Base-by-base conservation (phyloP, 2,113 vertebrate genomes). In the Erpornis zantholeuca region DNA sequence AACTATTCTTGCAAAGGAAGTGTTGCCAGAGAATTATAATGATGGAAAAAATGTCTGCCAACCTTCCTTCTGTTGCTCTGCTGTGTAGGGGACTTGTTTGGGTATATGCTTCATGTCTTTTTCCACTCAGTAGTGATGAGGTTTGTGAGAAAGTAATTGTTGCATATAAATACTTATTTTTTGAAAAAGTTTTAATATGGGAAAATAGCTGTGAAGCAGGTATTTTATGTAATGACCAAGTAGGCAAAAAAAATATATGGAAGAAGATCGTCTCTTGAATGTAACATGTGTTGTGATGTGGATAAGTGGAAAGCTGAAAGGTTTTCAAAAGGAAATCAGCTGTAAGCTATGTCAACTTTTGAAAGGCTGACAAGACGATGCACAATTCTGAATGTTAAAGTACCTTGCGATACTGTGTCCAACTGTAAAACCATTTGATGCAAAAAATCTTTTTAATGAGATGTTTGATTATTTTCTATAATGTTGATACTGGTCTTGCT, bases 11-110 rank as follows among this genome's bases (percentile, higher is more conserved):
- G 47, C 27, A 38, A 88, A 96, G 38, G 29, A 94, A 80, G 8
- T 40, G 28, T 70, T 78, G 68, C 47, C 44, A 40, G 54, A 77
- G 82, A 73, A 68, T 78, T 81, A 20, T 17, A 63, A 69, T 28
- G 65, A 29, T 71, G 80, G 50, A 90, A 88, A 76, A 77, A 96
- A 68, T 42, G 19, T 81, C 42, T 88, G 64, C 86, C 52, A 86
- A 2, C 35, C 60, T 83, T 86, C 7, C 27, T 90, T 70, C 52
- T 56, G 16, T 70, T 88, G 42, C 50, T 29, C 21, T 63, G 3
- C 47, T 66, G 15, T 65, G 21, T 13, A 78, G 42, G 44, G 68
- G 10, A 31, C 64, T 77, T 78, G 4, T 49, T 80, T 44, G 64
- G 36, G 33, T 93, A 15, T 52, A 28, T 45, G 12, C 66, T 78